A percentile compares a stretch with the other conserved stretches of the same genome.
phyloP scores from a whole-genome alignment of 2,888 invertebrate genomes.

The Branchellion lobata region DNA sequence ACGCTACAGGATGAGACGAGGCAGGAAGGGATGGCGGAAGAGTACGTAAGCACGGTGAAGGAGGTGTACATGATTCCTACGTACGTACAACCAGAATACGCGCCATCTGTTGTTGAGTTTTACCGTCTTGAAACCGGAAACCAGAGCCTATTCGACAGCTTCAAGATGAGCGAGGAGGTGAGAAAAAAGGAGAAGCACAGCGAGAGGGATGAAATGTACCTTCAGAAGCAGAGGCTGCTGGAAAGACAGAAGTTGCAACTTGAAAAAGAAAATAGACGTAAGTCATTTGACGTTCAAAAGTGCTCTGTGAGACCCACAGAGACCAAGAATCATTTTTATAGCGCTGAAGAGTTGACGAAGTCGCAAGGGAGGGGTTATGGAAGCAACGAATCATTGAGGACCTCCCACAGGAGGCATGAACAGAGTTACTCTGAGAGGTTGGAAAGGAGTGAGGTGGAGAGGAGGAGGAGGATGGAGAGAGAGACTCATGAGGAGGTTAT shows the following conservation, averaged over 20 bases:
- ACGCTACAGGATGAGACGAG: constrained; percentile 46
- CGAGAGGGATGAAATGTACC: not conserved
- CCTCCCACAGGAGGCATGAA: not conserved
- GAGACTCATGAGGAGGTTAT: not conserved
- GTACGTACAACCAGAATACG: constrained; percentile 50
- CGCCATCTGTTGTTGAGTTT: constrained; percentile 50
- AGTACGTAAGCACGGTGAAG: constrained; percentile 51
- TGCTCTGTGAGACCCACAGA: constrained; percentile 46
- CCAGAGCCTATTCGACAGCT: constrained; percentile 35
- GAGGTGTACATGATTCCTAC: constrained; percentile 52
- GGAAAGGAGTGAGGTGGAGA: constrained; percentile 39
- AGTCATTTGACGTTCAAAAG: constrained; percentile 38
- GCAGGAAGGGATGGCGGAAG: constrained; percentile 49
- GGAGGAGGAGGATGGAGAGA: constrained; percentile 13
- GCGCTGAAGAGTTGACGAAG: constrained; percentile 40
- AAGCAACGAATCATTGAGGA: not conserved
- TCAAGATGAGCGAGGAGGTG: not conserved
- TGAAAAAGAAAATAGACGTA: not conserved
- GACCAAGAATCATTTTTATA: constrained; percentile 31
- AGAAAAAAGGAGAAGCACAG: not conserved
- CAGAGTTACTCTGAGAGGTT: constrained; percentile 31
- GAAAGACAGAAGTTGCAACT: constrained; percentile 2
- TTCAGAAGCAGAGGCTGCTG: not conserved
- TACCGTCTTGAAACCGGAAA: constrained; percentile 50
- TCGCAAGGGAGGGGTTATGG: not conserved